These are phyloP conservation scores for Tetranychus truncatus DNA, from an alignment of 2,888 invertebrate species.

Conservation along the genomic window DNA sequence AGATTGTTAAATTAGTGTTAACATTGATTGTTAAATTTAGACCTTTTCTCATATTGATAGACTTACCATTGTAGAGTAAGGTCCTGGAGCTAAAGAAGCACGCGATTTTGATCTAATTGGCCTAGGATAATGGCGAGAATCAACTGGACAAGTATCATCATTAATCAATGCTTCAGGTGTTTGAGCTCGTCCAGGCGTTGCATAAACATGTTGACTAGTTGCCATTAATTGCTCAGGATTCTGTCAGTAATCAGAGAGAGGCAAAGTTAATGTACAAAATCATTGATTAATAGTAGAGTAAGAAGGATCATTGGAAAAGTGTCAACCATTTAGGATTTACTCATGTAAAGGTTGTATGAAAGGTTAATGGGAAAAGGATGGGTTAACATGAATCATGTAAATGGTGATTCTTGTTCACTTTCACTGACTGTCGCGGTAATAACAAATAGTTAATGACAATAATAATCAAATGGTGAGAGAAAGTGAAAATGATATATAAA, in stretches of 20 bases:
- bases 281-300: not conserved
- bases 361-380: not conserved
- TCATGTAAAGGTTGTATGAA: not conserved
- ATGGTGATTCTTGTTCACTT: too few relatives aligned
- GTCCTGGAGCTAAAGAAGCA: conserved; percentile 6
- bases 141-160: conserved; percentile 14
- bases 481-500: not conserved
- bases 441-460: not conserved
- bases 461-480: not conserved
- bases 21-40: not conserved
- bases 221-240: conserved; percentile 19
- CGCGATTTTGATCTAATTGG: conserved; percentile 16
- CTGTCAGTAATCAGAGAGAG: conserved; percentile 6
- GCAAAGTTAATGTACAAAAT: not conserved
- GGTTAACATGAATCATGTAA: too few relatives aligned
- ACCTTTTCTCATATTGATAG: not conserved
- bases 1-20: not conserved
- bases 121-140: conserved; percentile 11
- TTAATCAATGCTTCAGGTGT: conserved; percentile 15
- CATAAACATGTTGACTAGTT: conserved; percentile 21
- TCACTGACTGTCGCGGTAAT: too few relatives aligned
- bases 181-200: conserved; percentile 21
- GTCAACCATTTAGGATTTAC: too few relatives aligned
- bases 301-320: too few relatives aligned
- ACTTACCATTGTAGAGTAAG: conserved; percentile 15